phyloP scores from a whole-genome alignment of 1,140 invertebrate genomes.

The Drosophila pseudoobscura region DNA sequence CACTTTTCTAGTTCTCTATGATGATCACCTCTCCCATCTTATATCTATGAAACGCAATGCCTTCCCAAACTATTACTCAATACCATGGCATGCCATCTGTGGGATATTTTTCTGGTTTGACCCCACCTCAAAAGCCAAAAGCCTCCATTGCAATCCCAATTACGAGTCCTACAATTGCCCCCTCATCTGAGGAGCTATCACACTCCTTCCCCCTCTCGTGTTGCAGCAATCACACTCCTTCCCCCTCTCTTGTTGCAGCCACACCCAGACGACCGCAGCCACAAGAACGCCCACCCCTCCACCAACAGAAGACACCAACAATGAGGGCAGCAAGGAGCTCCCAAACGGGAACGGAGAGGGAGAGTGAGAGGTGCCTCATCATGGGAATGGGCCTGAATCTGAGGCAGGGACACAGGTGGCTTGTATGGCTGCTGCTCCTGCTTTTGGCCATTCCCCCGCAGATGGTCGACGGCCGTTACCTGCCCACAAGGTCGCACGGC shows the following conservation, averaged over 20 bases:
- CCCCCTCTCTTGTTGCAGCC: conserved; percentile 17
- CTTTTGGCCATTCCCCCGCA: conserved; percentile 63
- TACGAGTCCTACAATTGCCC: conserved; percentile 43
- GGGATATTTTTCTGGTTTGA: conserved; percentile 37
- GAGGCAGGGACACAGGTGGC: conserved; percentile 46
- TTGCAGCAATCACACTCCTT: neutral
- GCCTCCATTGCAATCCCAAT: conserved; percentile 28
- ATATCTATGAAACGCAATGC: too few relatives aligned
- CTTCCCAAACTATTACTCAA: conserved; percentile 27
- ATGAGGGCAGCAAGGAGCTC: conserved; percentile 31
- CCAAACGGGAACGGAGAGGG: conserved; percentile 33
- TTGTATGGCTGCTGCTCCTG: conserved; percentile 61
- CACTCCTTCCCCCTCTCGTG: conserved; percentile 2
- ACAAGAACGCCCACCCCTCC: conserved; percentile 16
- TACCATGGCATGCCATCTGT: conserved; percentile 13
- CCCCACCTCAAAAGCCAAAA: conserved; percentile 43
- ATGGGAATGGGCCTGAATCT: conserved; percentile 26
- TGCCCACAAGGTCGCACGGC: conserved; percentile 85
- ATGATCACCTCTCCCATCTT: too few relatives aligned
- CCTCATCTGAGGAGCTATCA: conserved; percentile 11
- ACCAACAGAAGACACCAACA: conserved; percentile 18
- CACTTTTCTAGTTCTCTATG: too few relatives aligned
- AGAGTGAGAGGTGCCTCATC: neutral
- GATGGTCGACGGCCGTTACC: conserved; percentile 84
- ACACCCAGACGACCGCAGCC: conserved; percentile 15